Evolutionary conservation across 2,888 invertebrate species (phyloP), one percentile per base, ranked within the genome.

Genomic region (Sesia apiformis): DNA sequence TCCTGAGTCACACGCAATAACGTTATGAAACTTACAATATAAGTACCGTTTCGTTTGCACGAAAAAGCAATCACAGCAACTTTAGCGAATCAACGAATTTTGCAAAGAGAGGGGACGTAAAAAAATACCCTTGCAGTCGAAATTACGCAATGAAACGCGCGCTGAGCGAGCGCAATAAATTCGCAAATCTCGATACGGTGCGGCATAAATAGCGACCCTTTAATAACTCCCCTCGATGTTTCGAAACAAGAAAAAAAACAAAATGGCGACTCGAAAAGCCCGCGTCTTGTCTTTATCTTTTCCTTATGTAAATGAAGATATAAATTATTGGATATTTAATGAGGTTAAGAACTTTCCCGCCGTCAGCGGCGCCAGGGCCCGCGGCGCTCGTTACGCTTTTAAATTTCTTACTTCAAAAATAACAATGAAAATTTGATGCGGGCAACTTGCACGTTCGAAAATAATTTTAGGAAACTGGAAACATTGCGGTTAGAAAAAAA

Each of bases 201-300:
- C 66, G 65, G 66, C 67, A 66, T 65, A 67, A 64, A 61, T 57
- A 57, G 56, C 70, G 64, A 70, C 74, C 74, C 74, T 69, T 4
- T 69, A 61, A 61, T 53, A 57, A 57, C 72, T 76, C 86, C 86
- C 81, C 80, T 78, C 78, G 76, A 78, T 74, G 76, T 81, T 73
- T 69, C 72, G 77, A 60, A 51, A 40, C 4, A 54, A 23, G 60
- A 63, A 63, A 81, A 81, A 79, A 74, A 72, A 68, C 75, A 86
- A 86, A 84, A 88, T 85, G 86, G 86, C 84, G 74, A 67, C 73
- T 62, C 58, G 60, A 61, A 69, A 64, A 63, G n/a, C 52, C 68
- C 69, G 70, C 82, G 78, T 84, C 86, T 84, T 86, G 84, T 78
- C 87, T 88, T 87, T 87, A 88, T 89, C 84, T 87, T 84, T 87